Evolutionary conservation across 2,888 invertebrate species (phyloP).

Genomic region (Drosophila lutescens): DNA sequence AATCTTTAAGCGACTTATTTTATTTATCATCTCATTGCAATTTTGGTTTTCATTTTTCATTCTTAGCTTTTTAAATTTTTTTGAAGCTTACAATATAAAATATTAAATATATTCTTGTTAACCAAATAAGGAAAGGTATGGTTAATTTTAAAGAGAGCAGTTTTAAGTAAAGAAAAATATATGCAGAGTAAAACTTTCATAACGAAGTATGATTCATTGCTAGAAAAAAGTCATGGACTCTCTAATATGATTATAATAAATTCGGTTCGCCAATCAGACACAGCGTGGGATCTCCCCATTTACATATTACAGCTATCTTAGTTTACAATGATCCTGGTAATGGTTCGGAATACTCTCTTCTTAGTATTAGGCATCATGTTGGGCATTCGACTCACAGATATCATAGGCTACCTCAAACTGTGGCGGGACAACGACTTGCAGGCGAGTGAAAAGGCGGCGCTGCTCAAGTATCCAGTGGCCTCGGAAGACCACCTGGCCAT

Average conservation of each 20-base stretch:
- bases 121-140: too few species aligned
- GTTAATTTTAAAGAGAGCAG: too few species aligned
- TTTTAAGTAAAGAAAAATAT: too few species aligned
- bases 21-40: too few species aligned
- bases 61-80: too few species aligned
- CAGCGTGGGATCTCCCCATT: background rate
- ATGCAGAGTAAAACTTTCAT: too few species aligned
- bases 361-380: constrained; percentile 72
- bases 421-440: constrained; percentile 23
- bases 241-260: background rate
- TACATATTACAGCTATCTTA: background rate
- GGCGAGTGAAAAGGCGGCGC: background rate
- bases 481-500: constrained; percentile 86
- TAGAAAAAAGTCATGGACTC: background rate
- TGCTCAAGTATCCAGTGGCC: constrained; percentile 7
- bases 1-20: too few species aligned
- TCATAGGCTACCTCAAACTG: constrained; percentile 62
- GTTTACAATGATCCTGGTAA: constrained; percentile 14
- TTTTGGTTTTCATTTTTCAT: too few species aligned
- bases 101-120: too few species aligned
- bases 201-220: too few species aligned
- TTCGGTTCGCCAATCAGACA: constrained; percentile 1
- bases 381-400: constrained; percentile 74
- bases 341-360: constrained; percentile 69
- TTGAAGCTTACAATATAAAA: too few species aligned